phyloP scores from a whole-genome alignment of 2,113 vertebrate species.

The Ochotona princeps region DNA sequence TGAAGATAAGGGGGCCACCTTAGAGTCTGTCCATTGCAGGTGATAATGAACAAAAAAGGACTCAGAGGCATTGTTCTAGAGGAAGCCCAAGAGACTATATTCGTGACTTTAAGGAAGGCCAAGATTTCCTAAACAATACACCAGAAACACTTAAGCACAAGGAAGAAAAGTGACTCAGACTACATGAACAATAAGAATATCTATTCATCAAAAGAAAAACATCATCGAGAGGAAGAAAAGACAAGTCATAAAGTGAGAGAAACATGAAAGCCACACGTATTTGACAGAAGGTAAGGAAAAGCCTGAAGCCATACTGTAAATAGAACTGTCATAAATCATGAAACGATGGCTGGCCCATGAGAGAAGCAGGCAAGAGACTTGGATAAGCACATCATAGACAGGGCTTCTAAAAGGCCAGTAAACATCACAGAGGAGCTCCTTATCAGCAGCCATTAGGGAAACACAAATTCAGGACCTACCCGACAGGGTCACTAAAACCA shows the following conservation, averaged over 20 bases:
- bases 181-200: not conserved
- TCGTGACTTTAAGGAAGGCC: not conserved
- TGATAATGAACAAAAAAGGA: not conserved
- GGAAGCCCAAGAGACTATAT: not conserved
- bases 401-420: not conserved
- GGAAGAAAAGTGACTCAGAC: not conserved
- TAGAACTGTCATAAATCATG: not conserved
- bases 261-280: not conserved
- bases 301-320: not conserved
- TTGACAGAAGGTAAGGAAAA: not conserved
- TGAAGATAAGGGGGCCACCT: not conserved
- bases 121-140: not conserved
- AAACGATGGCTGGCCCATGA: not conserved
- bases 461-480: constrained; percentile 2
- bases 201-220: not conserved
- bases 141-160: not conserved
- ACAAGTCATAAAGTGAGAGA: not conserved
- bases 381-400: not conserved
- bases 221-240: not conserved
- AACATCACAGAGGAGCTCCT: not conserved
- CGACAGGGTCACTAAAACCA: no score
- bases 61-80: not conserved
- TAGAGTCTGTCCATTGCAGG: not conserved
- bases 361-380: not conserved
- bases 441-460: not conserved